Evolutionary conservation across 2,797 vertebrate genomes (phyloP).

Genomic region (Fistularia tabacaria): DNA sequence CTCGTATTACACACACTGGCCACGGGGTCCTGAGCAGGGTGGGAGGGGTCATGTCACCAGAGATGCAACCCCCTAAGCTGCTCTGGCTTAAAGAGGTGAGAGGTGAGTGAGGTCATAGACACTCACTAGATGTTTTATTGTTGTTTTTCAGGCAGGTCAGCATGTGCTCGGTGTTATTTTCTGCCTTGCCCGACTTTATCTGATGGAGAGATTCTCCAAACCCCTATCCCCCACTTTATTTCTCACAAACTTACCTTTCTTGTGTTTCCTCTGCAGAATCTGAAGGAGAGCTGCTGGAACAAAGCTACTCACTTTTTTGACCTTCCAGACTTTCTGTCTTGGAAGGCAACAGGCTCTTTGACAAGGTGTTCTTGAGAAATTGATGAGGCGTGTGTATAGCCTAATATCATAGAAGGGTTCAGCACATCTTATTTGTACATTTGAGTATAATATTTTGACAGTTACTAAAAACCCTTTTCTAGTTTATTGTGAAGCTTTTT

Average conservation of each 20-base stretch:
- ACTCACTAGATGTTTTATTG: conserved; percentile 19
- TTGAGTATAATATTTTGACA: too few species aligned
- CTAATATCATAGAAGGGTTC: too few species aligned
- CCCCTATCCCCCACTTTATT: background rate
- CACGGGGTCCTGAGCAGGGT: conserved; percentile 82
- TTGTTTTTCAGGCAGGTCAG: conserved; percentile 7
- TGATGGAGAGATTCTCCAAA: background rate
- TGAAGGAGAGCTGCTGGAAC: conserved; percentile 81
- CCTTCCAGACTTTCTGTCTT: conserved; percentile 94
- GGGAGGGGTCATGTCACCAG: conserved; percentile 93
- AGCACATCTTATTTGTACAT: too few species aligned
- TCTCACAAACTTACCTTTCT: too few species aligned
- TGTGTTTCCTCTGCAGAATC: conserved; percentile 56
- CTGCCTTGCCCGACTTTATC: background rate
- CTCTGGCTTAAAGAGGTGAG: conserved; percentile 97
- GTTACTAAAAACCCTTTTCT: too few species aligned
- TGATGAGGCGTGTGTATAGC: too few species aligned
- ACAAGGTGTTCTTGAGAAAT: conserved; percentile 71
- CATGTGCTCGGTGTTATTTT: conserved; percentile 1
- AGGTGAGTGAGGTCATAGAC: conserved; percentile 53
- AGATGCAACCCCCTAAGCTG: conserved; percentile 96
- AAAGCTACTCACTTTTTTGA: conserved; percentile 89
- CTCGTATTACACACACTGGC: conserved; percentile 78
- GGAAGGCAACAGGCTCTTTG: conserved; percentile 91
- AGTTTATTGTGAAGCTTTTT: too few species aligned